These are phyloP conservation scores for Cydia splendana DNA, from an alignment of 1,140 invertebrate genomes.

Conservation along the genomic window DNA sequence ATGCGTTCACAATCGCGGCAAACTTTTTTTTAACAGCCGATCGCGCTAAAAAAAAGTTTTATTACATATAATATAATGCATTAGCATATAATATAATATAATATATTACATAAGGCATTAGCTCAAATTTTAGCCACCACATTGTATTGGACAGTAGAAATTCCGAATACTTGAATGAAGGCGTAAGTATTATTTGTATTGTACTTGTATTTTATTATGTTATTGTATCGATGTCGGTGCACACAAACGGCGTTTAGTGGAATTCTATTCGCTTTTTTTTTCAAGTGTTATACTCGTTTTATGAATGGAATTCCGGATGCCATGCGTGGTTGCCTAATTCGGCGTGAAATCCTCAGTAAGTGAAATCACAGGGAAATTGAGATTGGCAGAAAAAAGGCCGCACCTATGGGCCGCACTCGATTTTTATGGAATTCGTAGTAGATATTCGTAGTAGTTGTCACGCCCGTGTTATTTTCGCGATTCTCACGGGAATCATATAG, in stretches of 20 bases:
- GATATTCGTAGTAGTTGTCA: background rate
- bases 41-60: background rate
- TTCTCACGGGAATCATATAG: background rate
- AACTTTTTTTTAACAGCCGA: background rate
- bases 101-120: too few relatives aligned
- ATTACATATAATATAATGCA: too few relatives aligned
- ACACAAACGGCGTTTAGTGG: conserved; percentile 8
- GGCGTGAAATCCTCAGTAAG: conserved; percentile 9
- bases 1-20: conserved; percentile 8
- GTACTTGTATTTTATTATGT: conserved; percentile 30
- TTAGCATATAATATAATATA: too few relatives aligned
- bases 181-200: conserved; percentile 31
- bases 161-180: conserved; percentile 22
- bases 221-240: background rate
- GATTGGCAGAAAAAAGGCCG: conserved; percentile 9
- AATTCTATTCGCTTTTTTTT: conserved; percentile 28
- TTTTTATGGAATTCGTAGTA: conserved; percentile 9
- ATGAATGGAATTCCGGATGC: conserved; percentile 28
- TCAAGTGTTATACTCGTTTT: background rate
- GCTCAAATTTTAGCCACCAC: background rate
- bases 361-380: conserved; percentile 19
- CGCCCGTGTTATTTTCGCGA: background rate
- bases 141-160: conserved; percentile 6
- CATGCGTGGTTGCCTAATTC: conserved; percentile 7
- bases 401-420: background rate